These are phyloP conservation scores for Psylliodes chrysocephalus DNA, from an alignment of 2,888 invertebrate species.

Conservation along the genomic window DNA sequence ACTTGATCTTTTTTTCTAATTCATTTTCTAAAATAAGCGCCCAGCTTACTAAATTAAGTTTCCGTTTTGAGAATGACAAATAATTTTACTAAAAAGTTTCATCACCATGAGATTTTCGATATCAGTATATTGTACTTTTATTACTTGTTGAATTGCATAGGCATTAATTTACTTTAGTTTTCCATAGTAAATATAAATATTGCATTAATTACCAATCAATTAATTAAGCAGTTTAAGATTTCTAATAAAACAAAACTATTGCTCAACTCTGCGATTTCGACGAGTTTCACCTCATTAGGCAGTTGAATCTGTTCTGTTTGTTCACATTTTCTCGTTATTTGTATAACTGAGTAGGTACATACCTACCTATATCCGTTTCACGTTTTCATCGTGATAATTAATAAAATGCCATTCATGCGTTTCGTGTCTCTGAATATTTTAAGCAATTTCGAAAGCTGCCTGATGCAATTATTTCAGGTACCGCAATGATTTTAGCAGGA, in stretches of 20 bases:
- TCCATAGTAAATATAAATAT: no score
- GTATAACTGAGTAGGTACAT: constrained; percentile 13
- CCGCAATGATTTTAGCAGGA: no score
- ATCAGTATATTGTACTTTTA: no score
- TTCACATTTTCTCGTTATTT: constrained; percentile 15
- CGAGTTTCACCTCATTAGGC: constrained; percentile 17
- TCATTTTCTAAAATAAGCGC: no score
- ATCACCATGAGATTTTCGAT: no score
- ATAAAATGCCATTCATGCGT: background rate
- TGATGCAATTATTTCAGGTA: no score
- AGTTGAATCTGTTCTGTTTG: constrained; percentile 6
- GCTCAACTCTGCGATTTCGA: background rate
- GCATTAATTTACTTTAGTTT: no score
- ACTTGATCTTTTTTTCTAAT: no score
- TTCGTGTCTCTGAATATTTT: constrained; percentile 8
- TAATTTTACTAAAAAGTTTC: no score
- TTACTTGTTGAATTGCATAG: no score
- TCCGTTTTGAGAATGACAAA: no score
- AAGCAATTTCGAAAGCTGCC: background rate
- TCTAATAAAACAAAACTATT: constrained; percentile 18
- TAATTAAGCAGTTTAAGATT: background rate
- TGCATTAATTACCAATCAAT: background rate
- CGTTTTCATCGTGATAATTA: constrained; percentile 9
- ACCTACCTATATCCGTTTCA: constrained; percentile 10
- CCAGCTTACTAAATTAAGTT: no score